Percentiles rank a stretch among this genome's conserved stretches.
phyloP scores from a whole-genome alignment of 2,113 vertebrate genomes.

The Todiramphus saurophagus region DNA sequence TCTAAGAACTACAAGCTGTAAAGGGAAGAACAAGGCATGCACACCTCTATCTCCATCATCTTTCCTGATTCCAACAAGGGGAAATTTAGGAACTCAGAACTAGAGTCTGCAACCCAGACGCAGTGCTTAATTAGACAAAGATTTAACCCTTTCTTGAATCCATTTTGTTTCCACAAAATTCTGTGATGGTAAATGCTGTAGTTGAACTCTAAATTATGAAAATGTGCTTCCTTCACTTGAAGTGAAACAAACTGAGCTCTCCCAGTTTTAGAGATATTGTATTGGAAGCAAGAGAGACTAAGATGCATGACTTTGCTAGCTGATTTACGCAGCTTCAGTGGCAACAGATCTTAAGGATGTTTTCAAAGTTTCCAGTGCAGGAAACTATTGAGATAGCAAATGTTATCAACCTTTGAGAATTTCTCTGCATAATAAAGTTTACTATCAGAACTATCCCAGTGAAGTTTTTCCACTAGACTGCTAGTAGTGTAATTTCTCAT shows the following conservation, averaged over 20 bases:
- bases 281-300: neutral
- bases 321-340: neutral
- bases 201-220: neutral
- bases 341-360: neutral
- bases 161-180: neutral
- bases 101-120: neutral
- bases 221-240: neutral
- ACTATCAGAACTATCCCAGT: neutral
- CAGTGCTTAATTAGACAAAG: neutral
- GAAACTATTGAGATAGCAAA: slow-evolving; percentile 10
- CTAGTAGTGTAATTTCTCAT: neutral
- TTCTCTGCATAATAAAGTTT: neutral
- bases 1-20: neutral
- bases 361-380: neutral
- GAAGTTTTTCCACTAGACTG: neutral
- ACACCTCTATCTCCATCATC: neutral
- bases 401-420: neutral
- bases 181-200: neutral
- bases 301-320: neutral
- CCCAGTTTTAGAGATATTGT: neutral
- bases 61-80: neutral
- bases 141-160: neutral
- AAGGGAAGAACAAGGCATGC: neutral
- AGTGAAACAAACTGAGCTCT: neutral
- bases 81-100: neutral